Evolutionary conservation across 2,888 invertebrate species (phyloP).

Genomic region (Spicauda simplicius): DNA sequence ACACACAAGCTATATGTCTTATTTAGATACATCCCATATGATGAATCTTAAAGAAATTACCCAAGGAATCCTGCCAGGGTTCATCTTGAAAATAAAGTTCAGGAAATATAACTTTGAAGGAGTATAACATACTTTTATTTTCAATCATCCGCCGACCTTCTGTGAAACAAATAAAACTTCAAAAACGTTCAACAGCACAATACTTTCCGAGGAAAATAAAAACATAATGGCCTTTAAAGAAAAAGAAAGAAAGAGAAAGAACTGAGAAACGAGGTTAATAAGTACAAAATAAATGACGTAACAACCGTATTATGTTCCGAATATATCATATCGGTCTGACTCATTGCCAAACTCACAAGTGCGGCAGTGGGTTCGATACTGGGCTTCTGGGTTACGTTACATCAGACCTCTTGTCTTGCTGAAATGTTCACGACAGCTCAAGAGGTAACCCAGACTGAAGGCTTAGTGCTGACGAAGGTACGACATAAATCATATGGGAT

Average conservation of each 20-base stretch:
- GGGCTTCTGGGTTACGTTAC: slow-evolving; percentile 29
- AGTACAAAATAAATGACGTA: slow-evolving; percentile 21
- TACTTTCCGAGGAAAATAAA: neutral
- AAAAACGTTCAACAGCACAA: neutral
- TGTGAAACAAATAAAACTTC: neutral
- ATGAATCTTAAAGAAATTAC: too few species aligned
- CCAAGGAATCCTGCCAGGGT: too few species aligned
- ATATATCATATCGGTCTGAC: slow-evolving; percentile 33
- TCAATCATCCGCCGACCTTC: neutral
- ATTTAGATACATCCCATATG: too few species aligned
- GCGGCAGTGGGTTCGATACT: slow-evolving; percentile 11
- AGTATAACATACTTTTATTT: too few species aligned
- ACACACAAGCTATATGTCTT: too few species aligned
- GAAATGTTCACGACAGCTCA: slow-evolving; percentile 32
- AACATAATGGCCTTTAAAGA: neutral
- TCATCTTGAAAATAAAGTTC: too few species aligned
- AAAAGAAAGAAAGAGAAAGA: slow-evolving; percentile 9
- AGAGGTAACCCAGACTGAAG: slow-evolving; percentile 27
- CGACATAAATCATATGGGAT: slow-evolving; percentile 14
- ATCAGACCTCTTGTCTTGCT: slow-evolving; percentile 31
- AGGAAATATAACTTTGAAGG: too few species aligned
- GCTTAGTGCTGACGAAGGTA: slow-evolving; percentile 32
- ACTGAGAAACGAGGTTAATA: neutral
- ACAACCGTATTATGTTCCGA: slow-evolving; percentile 30
- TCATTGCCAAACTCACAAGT: slow-evolving; percentile 37